phyloP scores from a whole-genome alignment of 2,888 invertebrate genomes.

The Barypeithes pellucidus region DNA sequence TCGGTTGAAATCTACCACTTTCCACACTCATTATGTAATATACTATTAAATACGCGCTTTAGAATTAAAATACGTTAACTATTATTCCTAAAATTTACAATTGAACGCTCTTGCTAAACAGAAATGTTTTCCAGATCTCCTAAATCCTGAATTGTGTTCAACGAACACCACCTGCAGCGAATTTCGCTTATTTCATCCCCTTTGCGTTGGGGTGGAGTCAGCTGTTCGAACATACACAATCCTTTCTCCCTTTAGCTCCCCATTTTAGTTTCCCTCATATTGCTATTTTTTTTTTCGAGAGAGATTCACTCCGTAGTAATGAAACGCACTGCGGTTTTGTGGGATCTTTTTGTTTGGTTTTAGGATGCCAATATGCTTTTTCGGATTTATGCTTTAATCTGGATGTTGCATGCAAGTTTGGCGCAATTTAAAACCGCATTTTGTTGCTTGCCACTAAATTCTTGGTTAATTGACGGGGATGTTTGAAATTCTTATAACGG shows the following conservation, averaged over 20 bases:
- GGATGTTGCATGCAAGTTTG: background rate
- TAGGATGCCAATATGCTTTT: slow-evolving; percentile 5
- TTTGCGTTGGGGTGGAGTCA: slow-evolving; percentile 47
- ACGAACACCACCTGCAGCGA: slow-evolving; percentile 46
- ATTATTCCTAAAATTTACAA: slow-evolving; percentile 8
- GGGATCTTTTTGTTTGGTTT: slow-evolving; percentile 20
- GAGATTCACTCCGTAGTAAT: slow-evolving; percentile 34
- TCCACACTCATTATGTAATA: too few relatives aligned
- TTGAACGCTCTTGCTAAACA: slow-evolving; percentile 12
- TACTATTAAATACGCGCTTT: background rate
- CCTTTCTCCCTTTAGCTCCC: slow-evolving; percentile 36
- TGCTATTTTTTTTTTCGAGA: slow-evolving; percentile 36
- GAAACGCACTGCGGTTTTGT: slow-evolving; percentile 27
- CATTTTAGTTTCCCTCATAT: slow-evolving; percentile 42
- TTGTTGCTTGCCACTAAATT: too few relatives aligned
- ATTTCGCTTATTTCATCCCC: slow-evolving; percentile 48
- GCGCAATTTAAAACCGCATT: background rate
- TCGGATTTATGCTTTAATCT: slow-evolving; percentile 15
- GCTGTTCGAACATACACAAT: slow-evolving; percentile 48
- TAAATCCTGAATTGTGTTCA: slow-evolving; percentile 42
- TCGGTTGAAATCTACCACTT: too few relatives aligned
- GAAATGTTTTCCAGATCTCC: slow-evolving; percentile 25
- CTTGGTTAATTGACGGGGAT: too few relatives aligned
- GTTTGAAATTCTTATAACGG: too few relatives aligned
- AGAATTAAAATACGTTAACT: background rate